Evolutionary conservation across 2,888 invertebrate genomes (phyloP).

Genomic region (Lumbricus terrestris): DNA sequence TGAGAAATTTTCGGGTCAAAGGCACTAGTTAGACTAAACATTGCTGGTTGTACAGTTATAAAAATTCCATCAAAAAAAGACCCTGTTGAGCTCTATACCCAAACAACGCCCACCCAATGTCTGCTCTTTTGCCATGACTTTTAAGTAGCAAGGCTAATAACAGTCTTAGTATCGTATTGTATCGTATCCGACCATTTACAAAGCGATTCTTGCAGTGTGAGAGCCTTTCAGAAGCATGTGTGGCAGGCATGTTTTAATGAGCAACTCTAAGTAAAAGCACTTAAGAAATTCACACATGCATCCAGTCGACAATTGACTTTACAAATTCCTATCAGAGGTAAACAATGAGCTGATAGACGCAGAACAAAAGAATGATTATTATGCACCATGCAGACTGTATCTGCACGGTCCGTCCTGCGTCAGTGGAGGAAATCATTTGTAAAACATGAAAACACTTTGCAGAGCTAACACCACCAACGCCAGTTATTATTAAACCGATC

Average conservation of each 20-base stretch:
- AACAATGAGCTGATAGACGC: neutral
- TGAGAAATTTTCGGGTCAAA: too few species aligned
- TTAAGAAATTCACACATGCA: neutral
- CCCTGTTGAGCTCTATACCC: too few species aligned
- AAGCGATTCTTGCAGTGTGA: too few species aligned
- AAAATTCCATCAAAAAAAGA: too few species aligned
- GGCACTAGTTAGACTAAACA: too few species aligned
- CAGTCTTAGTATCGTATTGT: too few species aligned
- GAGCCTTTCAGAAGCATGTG: too few species aligned
- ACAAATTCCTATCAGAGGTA: neutral
- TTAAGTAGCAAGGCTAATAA: too few species aligned
- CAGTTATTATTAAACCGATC: neutral
- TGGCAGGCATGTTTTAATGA: neutral
- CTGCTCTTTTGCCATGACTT: neutral
- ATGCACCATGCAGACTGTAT: too few species aligned
- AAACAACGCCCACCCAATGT: neutral
- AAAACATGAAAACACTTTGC: neutral
- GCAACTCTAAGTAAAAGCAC: neutral
- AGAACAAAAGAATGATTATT: neutral
- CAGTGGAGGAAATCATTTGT: neutral
- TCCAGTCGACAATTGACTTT: neutral
- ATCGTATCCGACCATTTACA: too few species aligned
- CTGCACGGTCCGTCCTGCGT: neutral
- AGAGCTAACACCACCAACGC: neutral
- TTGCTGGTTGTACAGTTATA: too few species aligned